Conservation (phyloP, 2,797 vertebrate species). For the Cygnus olor region DNA sequence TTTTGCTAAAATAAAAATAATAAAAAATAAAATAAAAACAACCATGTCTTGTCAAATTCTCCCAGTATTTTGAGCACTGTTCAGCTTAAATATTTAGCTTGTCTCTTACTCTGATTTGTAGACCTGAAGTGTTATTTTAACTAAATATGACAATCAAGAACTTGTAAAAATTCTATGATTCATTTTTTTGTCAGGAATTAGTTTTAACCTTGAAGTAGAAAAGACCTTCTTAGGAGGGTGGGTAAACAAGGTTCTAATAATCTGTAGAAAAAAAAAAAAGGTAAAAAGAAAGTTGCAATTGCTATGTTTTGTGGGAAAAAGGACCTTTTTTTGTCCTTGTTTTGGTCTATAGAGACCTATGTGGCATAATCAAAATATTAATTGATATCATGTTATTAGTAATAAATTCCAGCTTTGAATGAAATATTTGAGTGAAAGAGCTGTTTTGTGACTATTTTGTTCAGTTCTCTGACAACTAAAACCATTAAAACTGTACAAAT, state of each 20-base stretch:
- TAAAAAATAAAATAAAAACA: not conserved
- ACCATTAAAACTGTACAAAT: not conserved
- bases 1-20: not conserved
- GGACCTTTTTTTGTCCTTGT: not conserved
- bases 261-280: not conserved
- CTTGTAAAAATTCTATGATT: not conserved
- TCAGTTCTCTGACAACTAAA: not conserved
- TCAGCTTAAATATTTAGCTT: not conserved
- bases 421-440: not conserved
- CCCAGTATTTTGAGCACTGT: not conserved
- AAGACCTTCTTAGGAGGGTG: not conserved
- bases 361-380: not conserved
- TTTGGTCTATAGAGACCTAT: not conserved
- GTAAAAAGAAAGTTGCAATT: not conserved
- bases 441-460: not conserved
- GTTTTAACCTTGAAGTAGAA: not conserved
- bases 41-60: not conserved
- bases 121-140: not conserved
- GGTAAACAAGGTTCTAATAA: not conserved
- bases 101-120: not conserved
- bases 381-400: not conserved
- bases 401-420: not conserved
- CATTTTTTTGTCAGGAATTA: not conserved
- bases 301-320: not conserved
- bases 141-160: not conserved